Evolutionary conservation across 2,888 invertebrate genomes (phyloP), one percentile per base, ranked within the genome.

Genomic region (Cephonodes hylas): DNA sequence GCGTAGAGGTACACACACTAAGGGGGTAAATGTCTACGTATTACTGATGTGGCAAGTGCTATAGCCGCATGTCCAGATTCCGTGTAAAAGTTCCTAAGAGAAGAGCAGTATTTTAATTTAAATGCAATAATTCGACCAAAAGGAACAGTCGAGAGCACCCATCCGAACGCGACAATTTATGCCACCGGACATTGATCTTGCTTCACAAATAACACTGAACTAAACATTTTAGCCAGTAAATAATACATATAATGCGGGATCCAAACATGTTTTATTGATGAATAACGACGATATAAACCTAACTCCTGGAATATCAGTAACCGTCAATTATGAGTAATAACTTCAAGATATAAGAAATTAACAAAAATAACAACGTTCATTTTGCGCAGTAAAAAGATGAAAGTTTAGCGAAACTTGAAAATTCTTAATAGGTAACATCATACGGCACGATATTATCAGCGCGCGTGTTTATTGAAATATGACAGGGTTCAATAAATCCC

Each of bases 401-500:
- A 58, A 58, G 58, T 58, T 58, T 42, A 42, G 34, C 34, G 38
- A 58, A 58, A 42, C 58, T 42, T 42, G 22, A 42, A 58, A 58
- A 42, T 22, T 58, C 56, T 56, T 53, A 60, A 53, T 42, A 42
- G 42, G 53, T 56, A 53, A 53, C 53, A 22, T 22, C 42, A 59
- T 23, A 18, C 44, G 44, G 27, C 23, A 42, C 22, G 15, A 22
- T 58, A 58, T 58, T 58, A 57, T 20, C 22, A 15, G 31, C 15
- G 57, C 38, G 48, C 18, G 46, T 53, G 53, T 53, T 53, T 53
- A 53, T 53, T 53, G 53, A 38, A 58, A 22, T 58, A 34, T 18
- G 42, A 23, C 20, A 13, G 20, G 15, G 23, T 62, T 63, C 61
- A 71, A 68, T 70, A 60, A 63, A 64, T 58, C 65, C 31, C 56